Evolutionary conservation across 2,113 vertebrate species (phyloP), one percentile per base, ranked within the genome.

Genomic region (Cepphus grylle): DNA sequence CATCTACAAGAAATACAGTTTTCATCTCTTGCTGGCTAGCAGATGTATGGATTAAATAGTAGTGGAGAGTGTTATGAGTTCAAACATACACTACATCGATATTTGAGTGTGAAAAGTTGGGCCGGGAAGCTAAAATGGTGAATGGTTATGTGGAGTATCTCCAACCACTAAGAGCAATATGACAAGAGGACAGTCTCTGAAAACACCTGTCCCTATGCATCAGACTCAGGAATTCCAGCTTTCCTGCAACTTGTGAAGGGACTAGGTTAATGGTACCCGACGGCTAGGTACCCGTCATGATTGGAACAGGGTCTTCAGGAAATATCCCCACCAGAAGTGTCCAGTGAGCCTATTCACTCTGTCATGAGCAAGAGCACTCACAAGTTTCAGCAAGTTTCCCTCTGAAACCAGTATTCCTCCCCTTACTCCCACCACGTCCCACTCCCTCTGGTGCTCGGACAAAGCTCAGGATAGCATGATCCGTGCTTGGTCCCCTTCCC

Each of bases 401-500:
- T 50, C 67, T 52, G 71, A 83, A 76, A 65, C 6, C 13, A 88
- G 21, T n/a, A 38, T 76, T 70, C 32, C 26, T 76, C 2, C 40
- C 20, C 26, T n/a, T 53, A 22, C 15, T 84, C 14, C 50, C 65
- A 43, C 29, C 11, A 22, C 13, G 16, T 85, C 56, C 32, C 23
- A n/a, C 40, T 74, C 47, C 47, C n/a, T 80, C 30, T 71, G 55
- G 5, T 81, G 43, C 67, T 79, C 49, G 61, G 34, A 49, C 36
- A 76, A 69, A 82, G 69, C 34, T 63, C 72, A 32, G 36, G 30
- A 25, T 63, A 74, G 59, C 9, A 38, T 55, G 23, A 58, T 69
- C 22, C 0, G 0, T 8, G 3, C 38, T 81, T 16, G 3, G 4
- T 62, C 32, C 29, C 15, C 18, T 38, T 49, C n/a, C 7, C 8